Evolutionary conservation across 2,888 invertebrate genomes (phyloP).

Genomic region (Eupithecia dodoneata): DNA sequence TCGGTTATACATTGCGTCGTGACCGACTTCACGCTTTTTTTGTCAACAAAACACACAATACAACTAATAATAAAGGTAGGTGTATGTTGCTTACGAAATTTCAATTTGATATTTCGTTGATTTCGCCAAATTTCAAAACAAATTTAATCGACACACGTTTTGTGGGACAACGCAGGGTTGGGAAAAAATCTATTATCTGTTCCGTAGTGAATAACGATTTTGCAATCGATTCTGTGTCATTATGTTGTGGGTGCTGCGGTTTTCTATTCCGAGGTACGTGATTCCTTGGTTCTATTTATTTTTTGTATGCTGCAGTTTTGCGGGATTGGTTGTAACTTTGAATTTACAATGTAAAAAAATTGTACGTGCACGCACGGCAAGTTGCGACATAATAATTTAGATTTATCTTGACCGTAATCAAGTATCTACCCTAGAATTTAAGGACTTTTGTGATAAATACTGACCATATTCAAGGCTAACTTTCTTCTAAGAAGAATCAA

Average conservation of each 20-base stretch:
- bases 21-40: conserved; percentile 70
- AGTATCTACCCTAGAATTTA: conserved; percentile 10
- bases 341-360: conserved; percentile 65
- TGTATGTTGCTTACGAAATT: conserved; percentile 63
- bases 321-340: conserved; percentile 64
- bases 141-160: conserved; percentile 72
- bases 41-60: conserved; percentile 61
- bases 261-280: conserved; percentile 77
- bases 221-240: conserved; percentile 77
- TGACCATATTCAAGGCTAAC: not conserved
- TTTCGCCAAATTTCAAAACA: conserved; percentile 79
- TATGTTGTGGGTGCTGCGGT: conserved; percentile 79
- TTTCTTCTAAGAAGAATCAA: not conserved
- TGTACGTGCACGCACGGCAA: conserved; percentile 61
- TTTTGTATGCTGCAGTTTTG: conserved; percentile 62
- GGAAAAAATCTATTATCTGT: conserved; percentile 71
- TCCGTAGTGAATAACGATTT: conserved; percentile 78
- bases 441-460: not conserved
- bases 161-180: conserved; percentile 67
- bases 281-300: conserved; percentile 70
- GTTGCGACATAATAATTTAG: conserved; percentile 32
- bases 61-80: conserved; percentile 60
- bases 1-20: conserved; percentile 50
- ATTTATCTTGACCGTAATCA: conserved; percentile 41
- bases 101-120: conserved; percentile 76